Percentiles rank a stretch among this genome's conserved stretches.
phyloP scores from a whole-genome alignment of 2,888 invertebrate species.

The Entomobrya proxima region DNA sequence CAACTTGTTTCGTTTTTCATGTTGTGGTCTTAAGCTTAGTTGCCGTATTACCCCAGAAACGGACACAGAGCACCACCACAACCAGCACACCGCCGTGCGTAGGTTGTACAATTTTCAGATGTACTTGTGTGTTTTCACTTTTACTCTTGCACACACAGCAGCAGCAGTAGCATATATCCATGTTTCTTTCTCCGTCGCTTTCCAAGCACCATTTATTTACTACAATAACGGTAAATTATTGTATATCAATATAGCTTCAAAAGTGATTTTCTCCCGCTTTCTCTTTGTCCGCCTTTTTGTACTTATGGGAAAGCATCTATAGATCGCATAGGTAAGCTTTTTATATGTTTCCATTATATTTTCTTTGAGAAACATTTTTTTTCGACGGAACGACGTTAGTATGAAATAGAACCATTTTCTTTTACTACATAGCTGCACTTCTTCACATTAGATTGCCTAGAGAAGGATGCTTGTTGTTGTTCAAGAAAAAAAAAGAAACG shows the following conservation, averaged over 20 bases:
- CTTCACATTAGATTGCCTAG: conserved; percentile 25
- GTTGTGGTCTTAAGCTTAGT: no score
- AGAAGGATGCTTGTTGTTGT: conserved; percentile 31
- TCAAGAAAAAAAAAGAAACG: conserved; percentile 21
- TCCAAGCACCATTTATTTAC: conserved; percentile 49
- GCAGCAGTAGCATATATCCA: no score
- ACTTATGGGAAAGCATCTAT: no score
- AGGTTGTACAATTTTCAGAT: no score
- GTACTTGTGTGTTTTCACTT: no score
- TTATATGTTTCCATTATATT: conserved; percentile 35
- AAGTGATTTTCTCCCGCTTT: conserved; percentile 39
- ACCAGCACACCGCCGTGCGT: no score
- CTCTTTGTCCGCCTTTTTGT: no score
- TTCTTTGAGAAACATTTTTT: conserved; percentile 30
- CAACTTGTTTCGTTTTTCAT: no score
- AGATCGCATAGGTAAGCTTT: conserved; percentile 33
- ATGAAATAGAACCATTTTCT: conserved; percentile 50
- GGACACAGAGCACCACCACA: no score
- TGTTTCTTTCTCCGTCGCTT: neutral
- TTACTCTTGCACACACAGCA: no score
- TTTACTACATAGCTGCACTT: conserved; percentile 28
- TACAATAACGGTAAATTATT: conserved; percentile 56
- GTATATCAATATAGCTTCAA: conserved; percentile 41
- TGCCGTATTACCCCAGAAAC: no score
- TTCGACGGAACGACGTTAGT: conserved; percentile 47